Conservation (phyloP, 2,888 invertebrate species). For the Odontomyia ornata region DNA sequence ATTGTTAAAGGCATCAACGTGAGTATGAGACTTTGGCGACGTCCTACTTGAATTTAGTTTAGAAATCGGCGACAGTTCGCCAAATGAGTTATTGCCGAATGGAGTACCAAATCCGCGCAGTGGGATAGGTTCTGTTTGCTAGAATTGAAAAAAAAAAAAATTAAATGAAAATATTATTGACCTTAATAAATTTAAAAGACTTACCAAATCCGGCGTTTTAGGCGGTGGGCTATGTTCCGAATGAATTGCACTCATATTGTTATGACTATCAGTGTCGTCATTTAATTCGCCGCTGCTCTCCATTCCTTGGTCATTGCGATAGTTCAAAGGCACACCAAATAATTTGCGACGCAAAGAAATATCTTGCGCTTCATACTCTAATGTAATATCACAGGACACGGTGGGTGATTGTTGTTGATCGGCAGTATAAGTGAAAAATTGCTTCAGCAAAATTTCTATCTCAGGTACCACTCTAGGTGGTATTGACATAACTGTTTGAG, state of each 20-base stretch:
- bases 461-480: conserved; percentile 68
- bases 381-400: conserved; percentile 47
- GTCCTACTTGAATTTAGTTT: conserved; percentile 48
- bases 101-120: conserved; percentile 53
- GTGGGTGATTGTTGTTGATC: conserved; percentile 53
- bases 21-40: neutral
- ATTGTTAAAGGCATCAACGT: conserved; percentile 2
- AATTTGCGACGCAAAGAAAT: conserved; percentile 62
- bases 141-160: neutral
- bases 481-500: conserved; percentile 70
- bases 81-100: conserved; percentile 59
- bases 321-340: conserved; percentile 58
- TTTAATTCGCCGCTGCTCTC: conserved; percentile 38
- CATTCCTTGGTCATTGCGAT: conserved; percentile 53
- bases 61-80: conserved; percentile 61
- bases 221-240: conserved; percentile 53
- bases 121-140: conserved; percentile 21
- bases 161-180: neutral
- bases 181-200: neutral
- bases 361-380: conserved; percentile 57
- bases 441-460: conserved; percentile 68
- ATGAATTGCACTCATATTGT: conserved; percentile 38
- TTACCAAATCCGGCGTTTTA: conserved; percentile 50
- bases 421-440: conserved; percentile 67
- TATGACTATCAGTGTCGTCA: conserved; percentile 51